phyloP scores from a whole-genome alignment of 30 jellyfish, hydroid and myxozoan genomes.

The Turritopsis dohrnii region DNA sequence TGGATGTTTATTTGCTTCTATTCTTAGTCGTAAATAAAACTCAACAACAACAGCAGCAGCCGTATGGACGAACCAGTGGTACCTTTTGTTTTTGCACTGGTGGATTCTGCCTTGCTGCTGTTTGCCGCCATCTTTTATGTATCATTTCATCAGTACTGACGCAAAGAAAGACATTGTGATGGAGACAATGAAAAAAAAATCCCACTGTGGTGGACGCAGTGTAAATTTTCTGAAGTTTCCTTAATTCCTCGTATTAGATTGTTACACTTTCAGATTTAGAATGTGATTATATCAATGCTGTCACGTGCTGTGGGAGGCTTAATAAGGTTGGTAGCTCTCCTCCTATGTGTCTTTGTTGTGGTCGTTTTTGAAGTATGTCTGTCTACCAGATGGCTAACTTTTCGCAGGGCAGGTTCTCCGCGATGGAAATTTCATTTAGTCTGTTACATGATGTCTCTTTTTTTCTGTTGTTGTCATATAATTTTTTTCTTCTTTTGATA shows the following conservation, averaged over 20 bases:
- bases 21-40: too few relatives aligned
- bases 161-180: too few relatives aligned
- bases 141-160: slow-evolving; percentile 38
- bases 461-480: background rate
- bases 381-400: too few relatives aligned
- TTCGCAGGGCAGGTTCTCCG: too few relatives aligned
- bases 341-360: background rate
- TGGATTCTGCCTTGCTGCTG: slow-evolving; percentile 52
- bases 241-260: slow-evolving; percentile 24
- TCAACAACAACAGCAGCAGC: too few relatives aligned
- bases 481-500: background rate
- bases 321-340: slow-evolving; percentile 39
- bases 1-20: too few relatives aligned
- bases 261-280: slow-evolving; percentile 64
- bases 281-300: slow-evolving; percentile 74
- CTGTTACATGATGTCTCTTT: too few relatives aligned
- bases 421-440: too few relatives aligned
- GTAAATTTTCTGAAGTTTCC: background rate
- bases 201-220: background rate
- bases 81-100: slow-evolving; percentile 37
- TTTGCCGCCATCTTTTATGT: slow-evolving; percentile 61
- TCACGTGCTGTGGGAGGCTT: slow-evolving; percentile 61
- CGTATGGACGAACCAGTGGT: slow-evolving; percentile 26
- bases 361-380: background rate
- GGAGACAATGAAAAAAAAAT: too few relatives aligned